Evolutionary conservation across 2,888 invertebrate species (phyloP).

Genomic region (Lordiphosa andalusiaca): DNA sequence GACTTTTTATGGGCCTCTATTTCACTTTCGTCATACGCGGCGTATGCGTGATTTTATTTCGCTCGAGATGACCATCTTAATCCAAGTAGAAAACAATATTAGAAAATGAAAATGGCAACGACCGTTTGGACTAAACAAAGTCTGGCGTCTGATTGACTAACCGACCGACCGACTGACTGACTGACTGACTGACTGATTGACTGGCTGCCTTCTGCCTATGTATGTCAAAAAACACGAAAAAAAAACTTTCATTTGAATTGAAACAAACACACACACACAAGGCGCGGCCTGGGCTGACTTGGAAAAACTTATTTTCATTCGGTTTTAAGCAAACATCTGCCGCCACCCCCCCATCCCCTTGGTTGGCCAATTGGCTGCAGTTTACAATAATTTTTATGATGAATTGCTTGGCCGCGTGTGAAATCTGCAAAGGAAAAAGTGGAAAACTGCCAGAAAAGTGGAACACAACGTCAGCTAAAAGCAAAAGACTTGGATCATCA

Average conservation of each 20-base stretch:
- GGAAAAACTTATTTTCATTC: constrained; percentile 70
- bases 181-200: constrained; percentile 30
- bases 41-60: constrained; percentile 65
- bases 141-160: constrained; percentile 37
- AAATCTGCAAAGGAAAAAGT: constrained; percentile 48
- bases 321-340: constrained; percentile 49
- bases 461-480: constrained; percentile 45
- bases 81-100: constrained; percentile 20
- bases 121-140: constrained; percentile 63
- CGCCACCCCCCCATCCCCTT: neutral
- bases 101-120: constrained; percentile 59
- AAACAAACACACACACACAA: constrained; percentile 56
- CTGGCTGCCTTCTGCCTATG: constrained; percentile 49
- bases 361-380: constrained; percentile 59
- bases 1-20: constrained; percentile 35
- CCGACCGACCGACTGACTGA: constrained; percentile 24
- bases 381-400: constrained; percentile 73
- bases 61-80: constrained; percentile 37
- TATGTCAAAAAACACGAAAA: constrained; percentile 53
- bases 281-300: constrained; percentile 61
- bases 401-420: constrained; percentile 75
- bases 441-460: constrained; percentile 11
- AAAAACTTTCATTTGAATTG: constrained; percentile 73
- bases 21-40: constrained; percentile 60
- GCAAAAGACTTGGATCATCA: constrained; percentile 74